Conservation (phyloP, 2,888 invertebrate species). For the Lampropteryx suffumata region DNA sequence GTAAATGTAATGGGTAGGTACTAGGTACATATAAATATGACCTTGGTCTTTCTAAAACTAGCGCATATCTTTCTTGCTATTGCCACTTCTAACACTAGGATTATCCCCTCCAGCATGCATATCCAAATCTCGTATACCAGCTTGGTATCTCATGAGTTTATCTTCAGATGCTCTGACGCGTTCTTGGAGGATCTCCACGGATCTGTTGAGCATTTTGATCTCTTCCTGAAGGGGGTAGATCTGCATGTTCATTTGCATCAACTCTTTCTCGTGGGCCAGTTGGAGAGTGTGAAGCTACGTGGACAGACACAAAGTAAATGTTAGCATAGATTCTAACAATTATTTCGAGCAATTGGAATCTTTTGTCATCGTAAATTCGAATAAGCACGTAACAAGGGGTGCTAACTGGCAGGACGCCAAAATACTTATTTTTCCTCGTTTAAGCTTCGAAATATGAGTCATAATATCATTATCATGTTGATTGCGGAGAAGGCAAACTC, state of each 20-base stretch:
- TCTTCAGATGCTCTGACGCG: slow-evolving; percentile 63
- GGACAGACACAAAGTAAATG: slow-evolving; percentile 38
- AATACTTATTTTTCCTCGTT: too few species aligned
- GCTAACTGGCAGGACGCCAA: too few species aligned
- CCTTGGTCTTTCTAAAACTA: slow-evolving; percentile 25
- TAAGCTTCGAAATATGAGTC: too few species aligned
- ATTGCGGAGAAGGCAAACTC: too few species aligned
- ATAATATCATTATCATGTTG: too few species aligned
- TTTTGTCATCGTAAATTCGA: too few species aligned
- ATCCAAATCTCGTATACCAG: slow-evolving; percentile 49
- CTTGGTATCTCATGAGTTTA: slow-evolving; percentile 60
- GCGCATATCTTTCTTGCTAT: slow-evolving; percentile 41
- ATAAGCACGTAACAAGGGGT: too few species aligned
- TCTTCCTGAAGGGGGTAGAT: slow-evolving; percentile 83
- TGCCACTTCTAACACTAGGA: slow-evolving; percentile 35
- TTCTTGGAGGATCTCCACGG: slow-evolving; percentile 76
- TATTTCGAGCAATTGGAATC: too few species aligned
- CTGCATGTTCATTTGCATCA: slow-evolving; percentile 85
- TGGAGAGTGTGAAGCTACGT: slow-evolving; percentile 89
- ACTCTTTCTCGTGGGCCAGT: slow-evolving; percentile 87
- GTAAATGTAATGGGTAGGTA: neutral
- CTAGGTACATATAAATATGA: too few species aligned
- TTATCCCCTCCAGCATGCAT: slow-evolving; percentile 67
- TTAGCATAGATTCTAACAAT: too few species aligned
- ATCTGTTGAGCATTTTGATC: slow-evolving; percentile 82